Percentiles rank a stretch among this genome's conserved stretches.
phyloP scores from a whole-genome alignment of 1,140 invertebrate species.

The Pogonomyrmex californicus region DNA sequence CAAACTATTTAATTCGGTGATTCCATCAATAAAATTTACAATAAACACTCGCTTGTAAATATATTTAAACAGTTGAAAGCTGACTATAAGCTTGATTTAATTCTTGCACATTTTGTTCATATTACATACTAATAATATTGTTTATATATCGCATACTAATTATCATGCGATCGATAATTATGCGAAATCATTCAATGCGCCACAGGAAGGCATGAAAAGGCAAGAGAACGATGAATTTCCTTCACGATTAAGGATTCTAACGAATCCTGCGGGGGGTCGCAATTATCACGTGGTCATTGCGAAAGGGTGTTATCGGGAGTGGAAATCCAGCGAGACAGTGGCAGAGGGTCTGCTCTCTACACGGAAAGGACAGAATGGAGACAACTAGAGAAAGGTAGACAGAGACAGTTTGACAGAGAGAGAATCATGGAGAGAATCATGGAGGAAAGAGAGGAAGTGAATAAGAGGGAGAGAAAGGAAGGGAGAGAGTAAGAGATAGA shows the following conservation, averaged over 20 bases:
- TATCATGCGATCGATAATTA: conserved; percentile 66
- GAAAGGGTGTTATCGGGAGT: conserved; percentile 83
- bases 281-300: conserved; percentile 87
- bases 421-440: conserved; percentile 52
- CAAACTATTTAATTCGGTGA: neutral
- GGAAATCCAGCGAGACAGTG: conserved; percentile 56
- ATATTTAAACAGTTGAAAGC: conserved; percentile 8
- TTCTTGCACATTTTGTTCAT: conserved; percentile 21
- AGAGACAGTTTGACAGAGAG: conserved; percentile 29
- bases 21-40: neutral
- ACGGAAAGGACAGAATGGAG: conserved; percentile 20
- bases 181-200: neutral
- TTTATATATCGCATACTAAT: neutral
- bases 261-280: conserved; percentile 79
- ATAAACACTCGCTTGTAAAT: conserved; percentile 37
- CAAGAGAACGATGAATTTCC: conserved; percentile 82
- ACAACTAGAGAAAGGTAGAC: conserved; percentile 46
- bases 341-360: conserved; percentile 42
- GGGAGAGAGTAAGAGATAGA: conserved; percentile 77
- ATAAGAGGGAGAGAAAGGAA: conserved; percentile 1
- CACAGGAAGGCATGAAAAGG: conserved; percentile 27
- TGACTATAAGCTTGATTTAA: conserved; percentile 9
- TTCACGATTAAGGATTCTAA: conserved; percentile 77
- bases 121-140: neutral
- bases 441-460: conserved; percentile 28